Evolutionary conservation across 2,888 invertebrate species (phyloP).

Genomic region (Automeris io): DNA sequence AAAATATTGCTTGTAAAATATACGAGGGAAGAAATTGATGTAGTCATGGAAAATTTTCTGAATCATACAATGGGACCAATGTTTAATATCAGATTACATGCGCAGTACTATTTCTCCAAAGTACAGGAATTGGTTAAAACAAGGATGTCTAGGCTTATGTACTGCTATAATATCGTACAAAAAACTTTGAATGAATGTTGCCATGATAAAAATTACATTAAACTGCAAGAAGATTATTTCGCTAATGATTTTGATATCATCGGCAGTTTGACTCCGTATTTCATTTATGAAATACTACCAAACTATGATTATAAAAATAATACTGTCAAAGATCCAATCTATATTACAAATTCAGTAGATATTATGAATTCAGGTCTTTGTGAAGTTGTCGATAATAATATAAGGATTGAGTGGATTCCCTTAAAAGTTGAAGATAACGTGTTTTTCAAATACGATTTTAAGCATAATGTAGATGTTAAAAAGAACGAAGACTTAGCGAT

Average conservation of each 20-base stretch:
- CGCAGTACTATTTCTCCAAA: slow-evolving; percentile 75
- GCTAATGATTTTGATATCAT: slow-evolving; percentile 68
- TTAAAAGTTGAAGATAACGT: slow-evolving; percentile 24
- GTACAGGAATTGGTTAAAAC: slow-evolving; percentile 29
- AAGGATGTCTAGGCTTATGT: slow-evolving; percentile 49
- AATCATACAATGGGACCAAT: slow-evolving; percentile 89
- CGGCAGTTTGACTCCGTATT: slow-evolving; percentile 60
- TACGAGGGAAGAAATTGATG: slow-evolving; percentile 44
- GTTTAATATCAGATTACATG: slow-evolving; percentile 86
- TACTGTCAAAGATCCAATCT: slow-evolving; percentile 29
- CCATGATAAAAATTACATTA: slow-evolving; percentile 52
- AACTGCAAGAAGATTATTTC: slow-evolving; percentile 71
- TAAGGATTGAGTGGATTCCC: slow-evolving; percentile 34
- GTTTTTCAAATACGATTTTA: slow-evolving; percentile 20
- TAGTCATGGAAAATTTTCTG: slow-evolving; percentile 74
- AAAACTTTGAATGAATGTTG: slow-evolving; percentile 58
- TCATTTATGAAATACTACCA: slow-evolving; percentile 79
- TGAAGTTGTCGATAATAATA: slow-evolving; percentile 14
- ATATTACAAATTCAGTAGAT: slow-evolving; percentile 21
- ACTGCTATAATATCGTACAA: slow-evolving; percentile 64
- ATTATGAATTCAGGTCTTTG: slow-evolving; percentile 17
- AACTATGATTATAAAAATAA: slow-evolving; percentile 44
- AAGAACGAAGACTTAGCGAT: slow-evolving; percentile 26
- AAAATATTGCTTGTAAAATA: slow-evolving; percentile 31
- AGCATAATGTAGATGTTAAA: slow-evolving; percentile 21